Base-by-base conservation (phyloP, 1,140 invertebrate genomes). In the Maniola jurtina region DNA sequence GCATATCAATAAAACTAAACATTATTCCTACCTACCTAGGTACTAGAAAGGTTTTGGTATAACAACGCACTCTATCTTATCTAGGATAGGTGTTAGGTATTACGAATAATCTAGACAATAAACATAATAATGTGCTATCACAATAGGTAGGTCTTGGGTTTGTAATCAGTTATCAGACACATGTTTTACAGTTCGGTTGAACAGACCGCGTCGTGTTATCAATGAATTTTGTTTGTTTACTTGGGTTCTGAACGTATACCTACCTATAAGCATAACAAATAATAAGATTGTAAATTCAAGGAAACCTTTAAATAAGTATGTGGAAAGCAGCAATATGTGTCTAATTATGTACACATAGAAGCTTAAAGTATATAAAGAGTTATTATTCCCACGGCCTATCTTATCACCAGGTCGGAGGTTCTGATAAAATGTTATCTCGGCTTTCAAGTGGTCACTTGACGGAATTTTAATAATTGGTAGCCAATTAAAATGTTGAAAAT, bases 381-480 rank as follows among this genome's bases (percentile, higher is more conserved):
- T 48, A n/a, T 58, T 58, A 61, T 68, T 68, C 66, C 66, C 66
- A 68, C 66, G 66, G 47, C 56, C 48, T 68, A 68, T 68, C 66
- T 68, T 63, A 68, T 68, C 61, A 52, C n/a, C 11, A 52, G 60
- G 60, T 68, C 66, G 60, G 16, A 55, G 40, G 14, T n/a, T 35
- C 45, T 42, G 66, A 68, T 48, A 33, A 60, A 33, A 16, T 47
- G 11, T 25, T 25, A 25, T 25, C 25, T 25, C 25, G 25, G 25
- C 11, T n/a, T 48, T 48, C 1, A 45, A 45, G 42, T 45, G 42
- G 9, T n/a, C 42, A 13, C 42, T 13, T 6, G 5, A 42, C 6
- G 11, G 40, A 42, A 42, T 45, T 45, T 45, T 5, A 45, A 11
- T 11, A 5, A 45, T 11, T 45, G 13, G 10, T 9, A 40, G 7